Conservation (phyloP, 1,140 invertebrate genomes). For the Manduca sexta region DNA sequence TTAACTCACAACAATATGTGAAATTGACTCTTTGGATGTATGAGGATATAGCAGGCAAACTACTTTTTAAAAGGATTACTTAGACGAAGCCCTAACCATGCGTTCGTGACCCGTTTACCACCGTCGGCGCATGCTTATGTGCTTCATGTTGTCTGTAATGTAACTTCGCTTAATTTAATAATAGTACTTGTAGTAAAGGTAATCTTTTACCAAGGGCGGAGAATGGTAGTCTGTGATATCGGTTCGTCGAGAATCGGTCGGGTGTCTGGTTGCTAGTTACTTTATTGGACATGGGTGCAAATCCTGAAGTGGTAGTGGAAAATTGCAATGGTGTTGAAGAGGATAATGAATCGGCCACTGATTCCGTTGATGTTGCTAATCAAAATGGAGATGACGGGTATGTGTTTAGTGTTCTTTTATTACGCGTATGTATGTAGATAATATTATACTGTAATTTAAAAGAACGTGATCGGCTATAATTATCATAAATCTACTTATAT, state of each 20-base stretch:
- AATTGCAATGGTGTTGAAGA: slow-evolving; percentile 52
- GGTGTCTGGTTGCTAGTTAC: slow-evolving; percentile 17
- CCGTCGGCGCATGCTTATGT: slow-evolving; percentile 63
- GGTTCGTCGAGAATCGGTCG: slow-evolving; percentile 35
- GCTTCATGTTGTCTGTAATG: slow-evolving; percentile 55
- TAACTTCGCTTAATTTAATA: slow-evolving; percentile 73
- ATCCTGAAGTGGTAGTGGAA: slow-evolving; percentile 50
- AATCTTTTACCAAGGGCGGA: slow-evolving; percentile 67
- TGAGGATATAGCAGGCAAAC: slow-evolving; percentile 18
- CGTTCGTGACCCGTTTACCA: slow-evolving; percentile 65
- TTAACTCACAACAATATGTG: no score
- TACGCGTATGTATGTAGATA: no score
- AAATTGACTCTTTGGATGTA: slow-evolving; percentile 1
- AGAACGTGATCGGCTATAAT: not conserved
- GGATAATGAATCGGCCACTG: slow-evolving; percentile 14
- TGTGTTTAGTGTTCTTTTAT: slow-evolving; percentile 1
- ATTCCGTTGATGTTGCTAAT: slow-evolving; percentile 19
- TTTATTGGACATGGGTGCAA: slow-evolving; percentile 52
- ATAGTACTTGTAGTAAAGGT: slow-evolving; percentile 64
- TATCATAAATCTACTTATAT: no score
- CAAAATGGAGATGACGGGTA: slow-evolving; percentile 56
- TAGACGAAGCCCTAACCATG: slow-evolving; percentile 55
- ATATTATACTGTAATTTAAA: not conserved
- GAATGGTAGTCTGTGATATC: slow-evolving; percentile 47
- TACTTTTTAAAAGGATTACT: slow-evolving; percentile 66